Evolutionary conservation across 2,888 invertebrate genomes (phyloP), one percentile per base, ranked within the genome.

Genomic region (Cheiracanthium punctorium): DNA sequence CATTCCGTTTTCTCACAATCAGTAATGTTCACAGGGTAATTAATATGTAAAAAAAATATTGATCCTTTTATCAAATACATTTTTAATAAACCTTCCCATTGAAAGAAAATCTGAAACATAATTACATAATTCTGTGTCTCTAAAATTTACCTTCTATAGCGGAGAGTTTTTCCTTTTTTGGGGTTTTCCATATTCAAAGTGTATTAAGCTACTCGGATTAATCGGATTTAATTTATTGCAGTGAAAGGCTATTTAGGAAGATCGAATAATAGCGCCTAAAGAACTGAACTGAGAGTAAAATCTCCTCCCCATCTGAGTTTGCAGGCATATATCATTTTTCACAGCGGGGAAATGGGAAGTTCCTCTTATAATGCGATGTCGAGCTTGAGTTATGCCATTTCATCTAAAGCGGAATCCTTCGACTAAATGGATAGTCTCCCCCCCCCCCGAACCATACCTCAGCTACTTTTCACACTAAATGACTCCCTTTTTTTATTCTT

Each of bases 401-500:
- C 75, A 75, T 75, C 82, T 82, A 58, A 43, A 75, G 70, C 24
- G 24, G n/a, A n/a, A 8, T 41, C 37, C n/a, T 58, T 75, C 76
- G 70, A 58, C 76, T 82, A 82, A 70, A 70, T 58, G 70, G 28
- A 41, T 30, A 58, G 41, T 58, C 37, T 37, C 48, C 82, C n/a
- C n/a, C n/a, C n/a, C n/a, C n/a, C n/a, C n/a, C n/a, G n/a, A n/a
- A n/a, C n/a, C 74, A 76, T 76, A 75, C 69, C 58, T 82, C 82
- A 75, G 41, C 76, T 75, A 76, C 37, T 82, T 71, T 82, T 82
- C 82, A 82, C 75, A 82, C 82, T 76, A 71, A 70, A 70, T 82
- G 33, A 64, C 82, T 82, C 48, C 74, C 74, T 17, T 48, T 29
- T 67, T 80, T 72, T 72, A n/a, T 52, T 67, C 33, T 75, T 41